These are phyloP conservation scores for Psophia crepitans DNA, from an alignment of 2,113 vertebrate genomes.

Conservation along the genomic window DNA sequence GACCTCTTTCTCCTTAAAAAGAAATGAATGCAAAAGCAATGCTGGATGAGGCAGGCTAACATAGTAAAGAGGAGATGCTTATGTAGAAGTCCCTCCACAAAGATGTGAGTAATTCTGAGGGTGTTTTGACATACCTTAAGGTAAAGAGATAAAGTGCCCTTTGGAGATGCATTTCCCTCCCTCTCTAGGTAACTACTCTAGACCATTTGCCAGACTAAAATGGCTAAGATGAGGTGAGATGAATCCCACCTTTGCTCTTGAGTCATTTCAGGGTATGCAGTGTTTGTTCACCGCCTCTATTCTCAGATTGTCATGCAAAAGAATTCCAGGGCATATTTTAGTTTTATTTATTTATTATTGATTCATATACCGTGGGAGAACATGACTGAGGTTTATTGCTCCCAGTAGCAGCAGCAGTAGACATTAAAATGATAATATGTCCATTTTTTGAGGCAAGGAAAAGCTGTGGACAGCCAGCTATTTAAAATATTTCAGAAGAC, in stretches of 20 bases:
- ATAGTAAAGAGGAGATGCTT: not conserved
- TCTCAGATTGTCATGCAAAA: not conserved
- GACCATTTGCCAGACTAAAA: not conserved
- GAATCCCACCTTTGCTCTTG: not conserved
- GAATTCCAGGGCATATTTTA: not conserved
- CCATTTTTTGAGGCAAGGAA: slow-evolving; percentile 30
- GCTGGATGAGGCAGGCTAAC: not conserved
- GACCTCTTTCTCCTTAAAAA: not conserved
- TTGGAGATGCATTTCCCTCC: not conserved
- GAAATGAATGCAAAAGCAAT: not conserved
- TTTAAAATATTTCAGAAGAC: slow-evolving; percentile 62
- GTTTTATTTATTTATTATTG: slow-evolving; percentile 6
- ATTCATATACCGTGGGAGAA: slow-evolving; percentile 1
- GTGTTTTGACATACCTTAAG: not conserved
- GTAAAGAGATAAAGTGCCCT: not conserved
- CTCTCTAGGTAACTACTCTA: not conserved
- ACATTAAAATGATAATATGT: slow-evolving; percentile 54
- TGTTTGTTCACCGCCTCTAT: not conserved
- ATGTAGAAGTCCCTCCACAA: not conserved
- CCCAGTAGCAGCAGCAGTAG: slow-evolving; percentile 15
- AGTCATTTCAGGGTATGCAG: not conserved
- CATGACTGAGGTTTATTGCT: slow-evolving; percentile 10
- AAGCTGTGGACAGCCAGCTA: slow-evolving; percentile 55
- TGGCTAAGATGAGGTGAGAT: not conserved
- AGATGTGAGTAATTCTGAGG: not conserved